Evolutionary conservation across 2,888 invertebrate species (phyloP), one percentile per base, ranked within the genome.

Genomic region (Eutolmus rufibarbis): DNA sequence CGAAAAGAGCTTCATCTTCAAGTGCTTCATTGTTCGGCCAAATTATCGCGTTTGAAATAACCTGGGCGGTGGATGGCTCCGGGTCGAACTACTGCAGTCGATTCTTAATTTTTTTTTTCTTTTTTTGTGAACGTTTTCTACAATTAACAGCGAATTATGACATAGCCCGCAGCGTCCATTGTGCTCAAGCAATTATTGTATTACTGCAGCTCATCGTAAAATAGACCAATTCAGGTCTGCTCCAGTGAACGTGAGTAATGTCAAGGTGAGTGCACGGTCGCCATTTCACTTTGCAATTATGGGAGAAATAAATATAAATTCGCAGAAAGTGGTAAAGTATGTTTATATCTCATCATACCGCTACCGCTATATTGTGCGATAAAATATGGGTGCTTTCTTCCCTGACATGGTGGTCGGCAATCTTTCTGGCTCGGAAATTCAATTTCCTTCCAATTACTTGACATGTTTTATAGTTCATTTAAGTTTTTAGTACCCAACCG

Each of bases 61-160:
- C 77, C 66, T 86, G 86, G 86, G 86, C 78, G 86, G 86, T 66
- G 40, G 37, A 86, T 86, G 43, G 56, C 86, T 78, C 77, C 16
- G 37, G 79, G 79, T 86, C 66, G 66, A 86, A 78, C 86, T 78
- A 86, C 86, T 43, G 86, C 78, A 78, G 74, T 74, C 34, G 46
- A 74, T 74, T 74, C 74, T 74, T 46, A 66, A 37, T 16, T 16
- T 43, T 74, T n/a, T 85, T 85, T 19, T 46, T 40, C 1, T 12
- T 40, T 40, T 40, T 85, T 34, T 19, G 16, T 28, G 43, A 31
- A n/a, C 82, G 37, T 74, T 74, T 85, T 85, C 85, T 85, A 74
- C 74, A 74, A 85, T 85, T 74, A 46, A 43, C 46, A 34, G 46
- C 34, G 43, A 74, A 74, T 85, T 82, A 82, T 82, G 56, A 82